A percentile compares a stretch with the other conserved stretches of the same genome.
These are phyloP conservation scores for Celastrina argiolus DNA, from an alignment of 2,888 invertebrate species.

Conservation along the genomic window DNA sequence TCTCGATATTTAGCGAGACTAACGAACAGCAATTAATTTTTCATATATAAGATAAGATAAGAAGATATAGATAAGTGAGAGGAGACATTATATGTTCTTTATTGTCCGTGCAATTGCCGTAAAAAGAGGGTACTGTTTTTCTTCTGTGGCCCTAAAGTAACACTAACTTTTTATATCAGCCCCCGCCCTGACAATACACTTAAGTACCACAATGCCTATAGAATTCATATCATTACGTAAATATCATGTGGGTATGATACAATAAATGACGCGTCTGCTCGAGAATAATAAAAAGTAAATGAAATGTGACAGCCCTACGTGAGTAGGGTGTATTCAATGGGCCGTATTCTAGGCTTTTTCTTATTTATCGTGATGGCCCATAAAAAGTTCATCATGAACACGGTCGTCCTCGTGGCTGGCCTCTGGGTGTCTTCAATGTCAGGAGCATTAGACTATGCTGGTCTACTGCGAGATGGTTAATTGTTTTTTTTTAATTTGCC, in stretches of 20 bases:
- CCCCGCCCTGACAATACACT: not conserved
- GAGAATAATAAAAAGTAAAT: constrained; percentile 13
- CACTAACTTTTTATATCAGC: not conserved
- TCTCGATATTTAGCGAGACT: too few species aligned
- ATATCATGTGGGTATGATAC: constrained; percentile 2
- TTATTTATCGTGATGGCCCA: not conserved
- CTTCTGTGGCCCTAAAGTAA: not conserved
- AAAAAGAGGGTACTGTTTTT: too few species aligned
- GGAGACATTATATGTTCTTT: too few species aligned
- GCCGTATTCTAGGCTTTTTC: not conserved
- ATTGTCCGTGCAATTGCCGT: too few species aligned
- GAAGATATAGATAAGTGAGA: too few species aligned
- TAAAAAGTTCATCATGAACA: not conserved
- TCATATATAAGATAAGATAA: too few species aligned
- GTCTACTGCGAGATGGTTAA: too few species aligned
- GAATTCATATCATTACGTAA: constrained; percentile 16
- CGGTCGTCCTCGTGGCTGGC: too few species aligned
- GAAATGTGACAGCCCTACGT: constrained; percentile 14
- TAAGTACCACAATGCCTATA: not conserved
- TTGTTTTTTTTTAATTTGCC: too few species aligned
- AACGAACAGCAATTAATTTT: too few species aligned
- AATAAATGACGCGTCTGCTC: not conserved
- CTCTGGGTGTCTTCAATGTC: too few species aligned
- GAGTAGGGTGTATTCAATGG: constrained; percentile 4
- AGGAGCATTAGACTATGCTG: too few species aligned